Conservation (phyloP, 2,113 vertebrate genomes). For the Agelaius tricolor region DNA sequence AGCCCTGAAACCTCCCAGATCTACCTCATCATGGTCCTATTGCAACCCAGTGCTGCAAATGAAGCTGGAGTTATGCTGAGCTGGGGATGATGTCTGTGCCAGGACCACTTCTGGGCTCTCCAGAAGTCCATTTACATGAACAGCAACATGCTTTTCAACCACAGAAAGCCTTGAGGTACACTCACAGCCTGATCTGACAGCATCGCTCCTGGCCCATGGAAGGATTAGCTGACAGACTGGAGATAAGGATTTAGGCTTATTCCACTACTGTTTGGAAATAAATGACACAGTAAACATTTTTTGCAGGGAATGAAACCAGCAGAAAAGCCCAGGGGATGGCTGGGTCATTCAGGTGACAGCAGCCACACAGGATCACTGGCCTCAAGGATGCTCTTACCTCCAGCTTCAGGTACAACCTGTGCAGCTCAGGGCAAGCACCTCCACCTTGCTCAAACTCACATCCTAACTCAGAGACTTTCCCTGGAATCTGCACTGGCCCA, state of each 20-base stretch:
- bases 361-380: background rate
- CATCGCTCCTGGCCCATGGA: background rate
- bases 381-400: background rate
- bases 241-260: constrained; percentile 27
- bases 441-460: background rate
- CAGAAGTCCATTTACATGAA: background rate
- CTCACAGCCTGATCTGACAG: background rate
- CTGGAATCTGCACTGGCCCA: background rate
- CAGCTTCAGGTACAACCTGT: background rate
- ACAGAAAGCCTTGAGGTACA: background rate
- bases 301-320: background rate
- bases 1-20: background rate
- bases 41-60: background rate
- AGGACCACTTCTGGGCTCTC: background rate
- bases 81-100: background rate
- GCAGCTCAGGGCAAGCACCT: background rate
- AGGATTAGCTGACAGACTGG: background rate
- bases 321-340: background rate
- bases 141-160: background rate
- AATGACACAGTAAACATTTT: constrained; percentile 25
- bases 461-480: background rate
- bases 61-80: background rate
- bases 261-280: constrained; percentile 30
- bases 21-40: background rate
- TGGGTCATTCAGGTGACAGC: background rate